Evolutionary conservation across 2,113 vertebrate species (phyloP).

Genomic region (Eira barbara): DNA sequence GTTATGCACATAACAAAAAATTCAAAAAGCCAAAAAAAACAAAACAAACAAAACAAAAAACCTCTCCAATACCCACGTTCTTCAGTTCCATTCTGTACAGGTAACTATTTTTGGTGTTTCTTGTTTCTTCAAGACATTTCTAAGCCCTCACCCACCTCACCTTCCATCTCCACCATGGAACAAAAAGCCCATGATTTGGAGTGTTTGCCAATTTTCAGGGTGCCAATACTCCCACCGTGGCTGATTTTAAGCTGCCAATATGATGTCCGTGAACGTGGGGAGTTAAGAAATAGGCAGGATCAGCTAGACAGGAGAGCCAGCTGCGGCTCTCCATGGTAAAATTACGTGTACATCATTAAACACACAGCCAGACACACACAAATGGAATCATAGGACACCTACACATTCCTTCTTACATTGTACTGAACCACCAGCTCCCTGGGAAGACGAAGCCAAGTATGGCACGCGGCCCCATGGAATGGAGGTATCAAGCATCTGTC

Average conservation of each 20-base stretch:
- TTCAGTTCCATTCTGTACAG: neutral
- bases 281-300: neutral
- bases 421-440: neutral
- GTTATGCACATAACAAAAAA: neutral
- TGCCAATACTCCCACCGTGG: neutral
- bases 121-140: neutral
- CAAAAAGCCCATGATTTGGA: neutral
- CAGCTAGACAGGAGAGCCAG: neutral
- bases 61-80: neutral
- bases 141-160: neutral
- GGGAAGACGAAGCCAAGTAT: neutral
- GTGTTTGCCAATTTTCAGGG: neutral
- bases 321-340: neutral
- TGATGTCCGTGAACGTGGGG: neutral
- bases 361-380: neutral
- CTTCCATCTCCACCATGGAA: rapidly evolving
- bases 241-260: neutral
- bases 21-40: neutral
- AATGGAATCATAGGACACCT: neutral
- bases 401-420: neutral
- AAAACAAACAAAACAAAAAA: too few species aligned
- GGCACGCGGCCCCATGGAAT: neutral
- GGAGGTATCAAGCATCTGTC: neutral
- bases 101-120: neutral
- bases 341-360: rapidly evolving